phyloP scores from a whole-genome alignment of 1,140 invertebrate genomes.

The Ceratoteleas bidentatus region DNA sequence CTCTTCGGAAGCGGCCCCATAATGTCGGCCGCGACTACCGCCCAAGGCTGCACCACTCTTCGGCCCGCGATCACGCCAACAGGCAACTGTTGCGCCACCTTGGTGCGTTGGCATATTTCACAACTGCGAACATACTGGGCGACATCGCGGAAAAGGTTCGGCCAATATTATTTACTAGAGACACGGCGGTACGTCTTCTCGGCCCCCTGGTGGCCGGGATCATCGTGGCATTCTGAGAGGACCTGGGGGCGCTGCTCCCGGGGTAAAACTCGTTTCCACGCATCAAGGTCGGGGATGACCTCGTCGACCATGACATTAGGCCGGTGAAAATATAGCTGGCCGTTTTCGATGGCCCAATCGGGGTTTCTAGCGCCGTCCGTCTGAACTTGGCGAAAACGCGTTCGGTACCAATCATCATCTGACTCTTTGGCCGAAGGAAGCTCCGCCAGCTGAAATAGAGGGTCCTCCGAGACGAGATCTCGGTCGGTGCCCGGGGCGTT shows the following conservation, averaged over 20 bases:
- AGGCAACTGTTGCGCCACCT: neutral
- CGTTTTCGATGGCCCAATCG: neutral
- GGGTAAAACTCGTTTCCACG: neutral
- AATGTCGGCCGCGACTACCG: no score
- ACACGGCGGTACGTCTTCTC: neutral
- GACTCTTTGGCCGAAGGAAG: no score
- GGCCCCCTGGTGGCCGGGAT: neutral
- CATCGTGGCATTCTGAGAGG: neutral
- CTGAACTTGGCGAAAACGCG: neutral
- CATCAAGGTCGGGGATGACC: neutral
- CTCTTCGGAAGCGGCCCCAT: no score
- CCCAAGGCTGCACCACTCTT: no score
- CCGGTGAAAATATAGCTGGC: neutral
- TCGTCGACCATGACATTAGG: neutral
- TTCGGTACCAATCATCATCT: neutral
- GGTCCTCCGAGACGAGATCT: neutral
- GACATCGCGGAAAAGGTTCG: neutral
- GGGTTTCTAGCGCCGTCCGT: neutral
- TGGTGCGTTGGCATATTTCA: neutral
- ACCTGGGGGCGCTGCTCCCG: neutral
- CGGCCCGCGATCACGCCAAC: no score
- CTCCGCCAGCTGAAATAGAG: no score
- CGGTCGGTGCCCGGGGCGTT: neutral
- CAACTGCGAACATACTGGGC: neutral
- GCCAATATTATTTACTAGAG: neutral